Conservation (phyloP, 2,113 vertebrate genomes). For the Entomyzon cyanotis region DNA sequence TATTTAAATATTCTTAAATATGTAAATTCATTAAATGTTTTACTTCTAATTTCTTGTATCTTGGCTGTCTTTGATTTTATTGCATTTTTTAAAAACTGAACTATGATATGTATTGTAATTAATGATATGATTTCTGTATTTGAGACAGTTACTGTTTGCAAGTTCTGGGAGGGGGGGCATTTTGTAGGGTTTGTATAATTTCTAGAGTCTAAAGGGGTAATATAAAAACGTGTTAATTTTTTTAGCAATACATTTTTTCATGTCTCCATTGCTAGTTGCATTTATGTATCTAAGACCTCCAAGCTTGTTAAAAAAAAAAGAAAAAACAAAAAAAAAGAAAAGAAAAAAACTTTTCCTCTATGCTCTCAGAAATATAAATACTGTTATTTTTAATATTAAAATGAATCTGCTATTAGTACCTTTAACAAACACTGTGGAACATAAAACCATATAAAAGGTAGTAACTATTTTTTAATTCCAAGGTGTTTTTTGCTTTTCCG, state of each 20-base stretch:
- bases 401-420: slow-evolving; percentile 79
- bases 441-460: slow-evolving; percentile 82
- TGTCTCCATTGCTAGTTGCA: slow-evolving; percentile 69
- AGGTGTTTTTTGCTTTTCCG: slow-evolving; percentile 73
- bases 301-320: slow-evolving; percentile 76
- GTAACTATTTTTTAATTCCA: slow-evolving; percentile 95
- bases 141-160: slow-evolving; percentile 73
- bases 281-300: slow-evolving; percentile 81
- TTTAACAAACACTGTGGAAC: slow-evolving; percentile 85
- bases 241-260: slow-evolving; percentile 67
- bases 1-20: slow-evolving; percentile 88
- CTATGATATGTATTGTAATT: slow-evolving; percentile 81
- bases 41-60: slow-evolving; percentile 82
- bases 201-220: slow-evolving; percentile 79
- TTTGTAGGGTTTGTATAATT: slow-evolving; percentile 82
- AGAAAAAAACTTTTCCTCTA: slow-evolving; percentile 72
- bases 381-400: slow-evolving; percentile 87
- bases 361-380: slow-evolving; percentile 83
- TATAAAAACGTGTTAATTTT: slow-evolving; percentile 73
- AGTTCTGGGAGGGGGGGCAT: slow-evolving; percentile 60
- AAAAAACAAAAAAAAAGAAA: slow-evolving; percentile 20
- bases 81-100: slow-evolving; percentile 77
- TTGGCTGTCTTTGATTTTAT: slow-evolving; percentile 82
- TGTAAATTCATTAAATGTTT: slow-evolving; percentile 86
- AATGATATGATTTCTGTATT: slow-evolving; percentile 80